phyloP scores from a whole-genome alignment of 2,797 vertebrate genomes.

The Emys orbicularis region DNA sequence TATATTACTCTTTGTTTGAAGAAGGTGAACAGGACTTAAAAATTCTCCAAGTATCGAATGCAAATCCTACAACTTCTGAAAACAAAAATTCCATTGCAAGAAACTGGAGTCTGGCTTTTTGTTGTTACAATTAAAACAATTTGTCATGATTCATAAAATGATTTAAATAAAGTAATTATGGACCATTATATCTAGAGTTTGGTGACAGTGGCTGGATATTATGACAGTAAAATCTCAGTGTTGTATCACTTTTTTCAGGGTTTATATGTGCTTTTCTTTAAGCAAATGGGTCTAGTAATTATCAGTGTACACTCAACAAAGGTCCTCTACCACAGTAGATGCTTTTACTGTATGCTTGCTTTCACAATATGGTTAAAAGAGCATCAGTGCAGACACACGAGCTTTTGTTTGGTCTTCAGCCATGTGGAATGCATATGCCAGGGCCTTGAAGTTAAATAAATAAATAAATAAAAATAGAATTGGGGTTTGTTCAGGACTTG shows the following conservation, averaged over 20 bases:
- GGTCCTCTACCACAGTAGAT: conserved; percentile 39
- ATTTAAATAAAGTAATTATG: conserved; percentile 38
- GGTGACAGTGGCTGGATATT: conserved; percentile 24
- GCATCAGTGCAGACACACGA: conserved; percentile 65
- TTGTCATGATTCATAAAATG: conserved; percentile 18
- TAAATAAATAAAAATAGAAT: conserved; percentile 53
- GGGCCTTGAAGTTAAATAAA: conserved; percentile 69
- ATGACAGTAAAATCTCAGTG: conserved; percentile 42
- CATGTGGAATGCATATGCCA: conserved; percentile 93
- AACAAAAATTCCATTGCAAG: conserved; percentile 25
- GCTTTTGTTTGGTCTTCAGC: conserved; percentile 88
- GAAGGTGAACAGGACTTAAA: conserved; percentile 9
- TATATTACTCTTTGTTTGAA: not conserved
- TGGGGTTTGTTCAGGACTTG: conserved; percentile 81
- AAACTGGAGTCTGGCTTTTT: conserved; percentile 31
- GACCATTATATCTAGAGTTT: conserved; percentile 44
- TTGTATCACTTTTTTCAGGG: conserved; percentile 46
- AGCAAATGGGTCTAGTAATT: conserved; percentile 37
- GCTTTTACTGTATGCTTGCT: conserved; percentile 45
- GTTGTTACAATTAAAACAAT: conserved; percentile 33
- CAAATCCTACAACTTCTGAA: not conserved
- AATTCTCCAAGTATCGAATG: not conserved
- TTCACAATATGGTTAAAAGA: conserved; percentile 65
- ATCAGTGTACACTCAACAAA: conserved; percentile 52
- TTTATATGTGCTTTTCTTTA: conserved; percentile 45